Evolutionary conservation across 2,113 vertebrate genomes (phyloP).

Genomic region (Chunga burmeisteri): DNA sequence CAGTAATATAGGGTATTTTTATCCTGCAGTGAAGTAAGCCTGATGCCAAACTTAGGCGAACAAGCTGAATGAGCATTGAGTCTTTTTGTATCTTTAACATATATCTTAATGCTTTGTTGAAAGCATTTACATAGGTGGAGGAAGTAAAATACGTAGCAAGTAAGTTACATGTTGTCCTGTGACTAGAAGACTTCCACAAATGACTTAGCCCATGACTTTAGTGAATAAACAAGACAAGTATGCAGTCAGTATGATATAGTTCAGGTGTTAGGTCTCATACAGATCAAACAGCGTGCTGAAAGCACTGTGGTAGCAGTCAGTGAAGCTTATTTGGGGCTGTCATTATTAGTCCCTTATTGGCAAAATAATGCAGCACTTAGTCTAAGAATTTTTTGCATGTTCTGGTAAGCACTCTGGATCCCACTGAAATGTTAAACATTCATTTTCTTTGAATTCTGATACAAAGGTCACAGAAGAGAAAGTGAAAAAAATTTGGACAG

Average conservation of each 20-base stretch:
- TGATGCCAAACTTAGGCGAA: background rate
- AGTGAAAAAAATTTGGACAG: slow-evolving; percentile 84
- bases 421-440: background rate
- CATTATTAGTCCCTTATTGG: background rate
- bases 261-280: background rate
- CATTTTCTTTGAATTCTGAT: slow-evolving; percentile 20
- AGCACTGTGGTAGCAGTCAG: background rate
- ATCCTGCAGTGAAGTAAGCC: background rate
- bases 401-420: background rate
- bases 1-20: background rate
- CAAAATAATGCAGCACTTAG: background rate
- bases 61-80: background rate
- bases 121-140: background rate
- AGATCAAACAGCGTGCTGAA: background rate
- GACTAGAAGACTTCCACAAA: background rate
- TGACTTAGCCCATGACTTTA: background rate
- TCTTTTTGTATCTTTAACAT: background rate
- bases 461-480: slow-evolving; percentile 85
- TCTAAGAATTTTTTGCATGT: background rate
- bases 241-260: background rate
- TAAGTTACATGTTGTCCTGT: background rate
- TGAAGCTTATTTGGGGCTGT: background rate
- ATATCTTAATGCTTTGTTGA: background rate
- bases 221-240: background rate
- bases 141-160: background rate